Conservation (phyloP, 92 coral and sea anemone species). For the Muricea muricata region DNA sequence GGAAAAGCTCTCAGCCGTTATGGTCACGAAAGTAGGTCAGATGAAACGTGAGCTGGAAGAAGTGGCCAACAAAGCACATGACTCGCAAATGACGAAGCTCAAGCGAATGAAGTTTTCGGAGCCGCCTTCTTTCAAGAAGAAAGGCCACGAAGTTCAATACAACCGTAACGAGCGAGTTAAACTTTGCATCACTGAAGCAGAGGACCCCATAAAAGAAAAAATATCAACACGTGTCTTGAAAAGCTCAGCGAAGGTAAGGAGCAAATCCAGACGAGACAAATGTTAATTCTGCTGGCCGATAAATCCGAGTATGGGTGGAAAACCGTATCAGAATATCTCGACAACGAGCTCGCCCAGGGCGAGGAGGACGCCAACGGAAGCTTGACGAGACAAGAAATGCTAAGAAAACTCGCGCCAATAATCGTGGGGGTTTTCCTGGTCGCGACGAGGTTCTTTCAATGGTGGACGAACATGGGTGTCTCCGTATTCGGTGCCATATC, state of each 20-base stretch:
- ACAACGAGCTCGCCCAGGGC: conserved; percentile 43
- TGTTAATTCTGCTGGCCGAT: conserved; percentile 51
- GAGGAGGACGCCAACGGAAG: conserved; percentile 64
- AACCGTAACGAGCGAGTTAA: conserved; percentile 62
- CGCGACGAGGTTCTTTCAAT: conserved; percentile 31
- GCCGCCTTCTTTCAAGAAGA: conserved; percentile 61
- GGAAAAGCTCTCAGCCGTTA: conserved; percentile 47
- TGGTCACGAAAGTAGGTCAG: conserved; percentile 51
- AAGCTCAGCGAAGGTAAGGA: conserved; percentile 64
- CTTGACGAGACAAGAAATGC: conserved; percentile 43
- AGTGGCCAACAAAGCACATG: conserved; percentile 24
- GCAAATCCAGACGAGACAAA: conserved; percentile 43
- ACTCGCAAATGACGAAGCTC: conserved; percentile 45
- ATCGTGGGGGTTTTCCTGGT: conserved; percentile 22
- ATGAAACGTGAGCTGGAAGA: conserved; percentile 65
- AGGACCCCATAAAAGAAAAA: conserved; percentile 29
- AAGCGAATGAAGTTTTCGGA: conserved; percentile 62
- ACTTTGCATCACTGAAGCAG: conserved; percentile 31
- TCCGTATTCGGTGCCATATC: background rate
- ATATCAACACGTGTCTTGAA: background rate
- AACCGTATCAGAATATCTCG: conserved; percentile 60
- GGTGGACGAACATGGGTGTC: conserved; percentile 18
- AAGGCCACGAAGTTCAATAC: conserved; percentile 56
- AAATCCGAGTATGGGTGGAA: conserved; percentile 62
- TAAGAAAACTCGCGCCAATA: conserved; percentile 13